Conservation (phyloP, 2,113 vertebrate genomes). For the Ameiurus melas region DNA sequence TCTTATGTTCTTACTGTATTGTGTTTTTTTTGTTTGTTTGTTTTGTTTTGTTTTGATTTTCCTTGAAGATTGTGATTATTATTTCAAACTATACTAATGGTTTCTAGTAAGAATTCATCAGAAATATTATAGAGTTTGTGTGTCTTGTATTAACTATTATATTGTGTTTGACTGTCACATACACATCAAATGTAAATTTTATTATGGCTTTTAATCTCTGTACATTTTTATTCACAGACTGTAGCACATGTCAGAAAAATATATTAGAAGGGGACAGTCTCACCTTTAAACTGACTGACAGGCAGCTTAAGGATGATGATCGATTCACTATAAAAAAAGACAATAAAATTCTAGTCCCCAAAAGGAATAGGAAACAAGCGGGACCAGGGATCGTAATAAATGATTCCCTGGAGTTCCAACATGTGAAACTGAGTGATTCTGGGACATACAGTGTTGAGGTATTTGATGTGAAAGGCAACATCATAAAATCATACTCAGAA, state of each 20-base stretch:
- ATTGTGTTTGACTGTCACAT: not conserved
- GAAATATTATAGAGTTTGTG: not conserved
- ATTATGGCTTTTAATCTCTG: not conserved
- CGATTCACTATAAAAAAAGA: too few species aligned
- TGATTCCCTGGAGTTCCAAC: not conserved
- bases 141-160: not conserved
- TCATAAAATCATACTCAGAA: accelerated
- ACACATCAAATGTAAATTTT: not conserved
- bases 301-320: too few species aligned
- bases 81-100: not conserved
- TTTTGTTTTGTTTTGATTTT: too few species aligned
- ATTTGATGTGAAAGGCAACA: accelerated
- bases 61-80: not conserved
- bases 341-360: too few species aligned
- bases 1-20: too few species aligned
- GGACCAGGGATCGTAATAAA: accelerated
- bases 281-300: not conserved
- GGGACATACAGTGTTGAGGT: not conserved
- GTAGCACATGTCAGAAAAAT: not conserved
- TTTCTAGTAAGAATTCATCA: not conserved
- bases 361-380: not conserved
- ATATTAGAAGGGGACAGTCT: not conserved
- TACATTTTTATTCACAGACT: not conserved
- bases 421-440: accelerated
- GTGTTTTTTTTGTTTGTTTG: too few species aligned